Conservation (phyloP, 2,113 vertebrate species). For the Hepsetus odoe region DNA sequence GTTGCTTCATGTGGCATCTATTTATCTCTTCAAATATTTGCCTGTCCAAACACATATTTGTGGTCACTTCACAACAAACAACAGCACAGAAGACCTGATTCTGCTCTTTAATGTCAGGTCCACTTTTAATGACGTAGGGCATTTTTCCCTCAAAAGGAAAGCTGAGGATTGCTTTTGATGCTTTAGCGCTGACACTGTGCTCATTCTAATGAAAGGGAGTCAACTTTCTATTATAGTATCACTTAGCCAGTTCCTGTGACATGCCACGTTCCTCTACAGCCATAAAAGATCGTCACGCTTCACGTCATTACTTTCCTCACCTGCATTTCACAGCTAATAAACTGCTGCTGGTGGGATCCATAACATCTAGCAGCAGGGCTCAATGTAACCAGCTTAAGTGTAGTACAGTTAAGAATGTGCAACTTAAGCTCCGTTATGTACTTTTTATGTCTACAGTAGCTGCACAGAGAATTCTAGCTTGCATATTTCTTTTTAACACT, state of each 20-base stretch:
- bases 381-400: conserved; percentile 8
- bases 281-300: conserved; percentile 25
- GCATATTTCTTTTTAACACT: background rate
- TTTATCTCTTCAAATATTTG: background rate
- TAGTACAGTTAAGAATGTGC: background rate
- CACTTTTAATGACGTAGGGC: background rate
- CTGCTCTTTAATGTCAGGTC: background rate
- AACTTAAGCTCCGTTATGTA: conserved; percentile 2
- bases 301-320: conserved; percentile 25
- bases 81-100: background rate
- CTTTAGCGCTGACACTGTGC: background rate
- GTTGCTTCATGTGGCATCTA: conserved; percentile 8
- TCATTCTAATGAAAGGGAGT: conserved; percentile 11
- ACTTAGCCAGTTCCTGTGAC: conserved; percentile 1
- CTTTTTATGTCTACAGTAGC: background rate
- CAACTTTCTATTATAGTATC: background rate
- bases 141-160: background rate
- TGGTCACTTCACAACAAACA: background rate
- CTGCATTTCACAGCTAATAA: conserved; percentile 32
- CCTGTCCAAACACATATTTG: no score
- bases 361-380: conserved; percentile 27
- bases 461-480: background rate
- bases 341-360: conserved; percentile 16
- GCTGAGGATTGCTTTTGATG: conserved; percentile 19
- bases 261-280: conserved; percentile 30